Base-by-base conservation (phyloP, 2,113 vertebrate species). In the Oceanites oceanicus region DNA sequence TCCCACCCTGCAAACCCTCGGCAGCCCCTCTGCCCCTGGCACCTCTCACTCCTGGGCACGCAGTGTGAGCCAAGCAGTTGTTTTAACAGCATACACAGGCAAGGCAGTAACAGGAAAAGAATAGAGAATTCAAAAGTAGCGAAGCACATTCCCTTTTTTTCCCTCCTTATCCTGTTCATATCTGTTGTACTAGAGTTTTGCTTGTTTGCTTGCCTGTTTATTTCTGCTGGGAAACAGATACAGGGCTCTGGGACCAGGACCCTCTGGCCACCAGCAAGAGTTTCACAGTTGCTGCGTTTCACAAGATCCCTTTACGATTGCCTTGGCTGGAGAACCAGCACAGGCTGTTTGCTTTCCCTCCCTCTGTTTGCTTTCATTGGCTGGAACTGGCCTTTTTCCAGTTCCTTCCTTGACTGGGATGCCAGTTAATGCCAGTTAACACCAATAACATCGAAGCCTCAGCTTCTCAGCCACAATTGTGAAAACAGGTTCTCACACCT, bases 31-130 rank as follows among this genome's bases (percentile, higher is more conserved):
- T 59, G 71, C 16, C 36, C n/a, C 66, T 47, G 52, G 83, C 59
- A 27, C 42, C 27, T 62, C 86, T 88, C 3, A 2, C 50, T 81
- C 55, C 45, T 3, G 2, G 68, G 34, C 26, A 53, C 27, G 11
- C 22, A 59, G 42, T 16, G 2, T 2, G 7, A 82, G 63, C 62
- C 44, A n/a, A 42, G 29, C 0, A 0, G 9, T 18, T 90, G 26
- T n/a, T 67, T 20, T 49, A 75, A 38, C 22, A 20, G 5, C 90
- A 44, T 5, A 29, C 15, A 0, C 18, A 20, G 85, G 40, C 44
- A 56, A 61, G 77, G 66, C 36, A 73, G 45, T 11, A 49, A 32
- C 13, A 53, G 45, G 49, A 17, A 70, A 84, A 83, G 19, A 58
- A 34, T 0, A 1, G 45, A 47, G 58, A 82, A 44, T 7, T 27